Evolutionary conservation across 2,113 vertebrate species (phyloP).

Genomic region (Myiagra hebetior): DNA sequence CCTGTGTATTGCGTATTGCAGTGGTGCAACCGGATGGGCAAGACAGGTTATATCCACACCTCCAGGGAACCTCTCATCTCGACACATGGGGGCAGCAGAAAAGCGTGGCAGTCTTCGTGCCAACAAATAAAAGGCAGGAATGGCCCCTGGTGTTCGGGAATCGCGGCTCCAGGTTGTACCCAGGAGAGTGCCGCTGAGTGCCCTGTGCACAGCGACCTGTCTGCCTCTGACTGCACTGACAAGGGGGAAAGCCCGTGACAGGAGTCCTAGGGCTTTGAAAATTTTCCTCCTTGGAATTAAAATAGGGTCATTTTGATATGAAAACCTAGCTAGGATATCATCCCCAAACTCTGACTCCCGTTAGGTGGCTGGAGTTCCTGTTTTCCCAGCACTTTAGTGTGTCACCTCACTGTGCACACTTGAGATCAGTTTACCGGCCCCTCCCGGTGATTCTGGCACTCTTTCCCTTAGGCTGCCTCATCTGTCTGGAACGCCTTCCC

Average conservation of each 20-base stretch:
- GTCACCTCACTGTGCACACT: neutral
- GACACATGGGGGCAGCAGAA: neutral
- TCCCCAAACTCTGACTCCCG: neutral
- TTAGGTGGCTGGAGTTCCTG: neutral
- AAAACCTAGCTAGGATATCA: neutral
- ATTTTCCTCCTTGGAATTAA: neutral
- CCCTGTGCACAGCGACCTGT: neutral
- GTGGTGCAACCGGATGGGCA: too few species aligned
- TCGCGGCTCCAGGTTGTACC: accelerated
- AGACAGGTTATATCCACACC: neutral
- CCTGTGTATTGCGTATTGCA: accelerated
- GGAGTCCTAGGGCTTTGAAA: neutral
- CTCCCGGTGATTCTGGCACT: neutral
- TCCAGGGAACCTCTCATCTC: neutral
- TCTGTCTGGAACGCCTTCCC: slow-evolving; percentile 24
- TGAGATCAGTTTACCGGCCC: neutral
- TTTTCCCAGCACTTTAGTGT: neutral
- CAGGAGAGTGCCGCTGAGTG: neutral
- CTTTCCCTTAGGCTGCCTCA: neutral
- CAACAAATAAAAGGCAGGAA: accelerated
- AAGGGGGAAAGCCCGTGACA: neutral
- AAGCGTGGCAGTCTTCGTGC: neutral
- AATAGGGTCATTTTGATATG: neutral
- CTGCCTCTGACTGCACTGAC: neutral
- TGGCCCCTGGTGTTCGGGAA: neutral